Evolutionary conservation across 2,113 vertebrate species (phyloP).

Genomic region (Martes martes): DNA sequence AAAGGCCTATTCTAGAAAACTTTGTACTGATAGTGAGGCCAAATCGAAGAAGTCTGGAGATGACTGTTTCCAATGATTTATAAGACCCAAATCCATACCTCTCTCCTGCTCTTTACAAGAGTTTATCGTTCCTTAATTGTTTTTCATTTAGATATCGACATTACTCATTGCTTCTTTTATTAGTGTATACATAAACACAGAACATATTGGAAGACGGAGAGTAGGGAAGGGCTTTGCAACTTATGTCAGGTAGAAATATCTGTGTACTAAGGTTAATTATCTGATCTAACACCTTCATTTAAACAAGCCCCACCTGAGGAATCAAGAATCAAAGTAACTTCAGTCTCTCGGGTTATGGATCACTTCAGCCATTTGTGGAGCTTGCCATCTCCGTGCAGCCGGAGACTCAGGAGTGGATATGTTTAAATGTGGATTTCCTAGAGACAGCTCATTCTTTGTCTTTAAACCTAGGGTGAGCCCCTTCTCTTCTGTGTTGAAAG

Average conservation of each 20-base stretch:
- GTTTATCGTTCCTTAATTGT: slow-evolving; percentile 41
- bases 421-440: neutral
- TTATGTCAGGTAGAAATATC: neutral
- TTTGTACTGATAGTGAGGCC: neutral
- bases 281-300: neutral
- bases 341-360: neutral
- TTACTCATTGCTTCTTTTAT: slow-evolving; percentile 3
- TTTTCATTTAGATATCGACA: slow-evolving; percentile 39
- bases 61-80: neutral
- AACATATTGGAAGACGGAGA: neutral
- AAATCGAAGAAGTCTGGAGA: slow-evolving; percentile 18
- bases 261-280: neutral
- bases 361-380: neutral
- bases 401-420: neutral
- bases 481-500: neutral
- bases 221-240: neutral
- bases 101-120: neutral
- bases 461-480: neutral
- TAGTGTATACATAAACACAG: slow-evolving; percentile 60
- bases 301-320: neutral
- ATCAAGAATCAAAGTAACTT: neutral
- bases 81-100: neutral
- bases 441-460: neutral
- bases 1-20: neutral
- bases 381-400: neutral